Evolutionary conservation across 1,140 invertebrate genomes (phyloP).

Genomic region (Neodiprion fabricii): DNA sequence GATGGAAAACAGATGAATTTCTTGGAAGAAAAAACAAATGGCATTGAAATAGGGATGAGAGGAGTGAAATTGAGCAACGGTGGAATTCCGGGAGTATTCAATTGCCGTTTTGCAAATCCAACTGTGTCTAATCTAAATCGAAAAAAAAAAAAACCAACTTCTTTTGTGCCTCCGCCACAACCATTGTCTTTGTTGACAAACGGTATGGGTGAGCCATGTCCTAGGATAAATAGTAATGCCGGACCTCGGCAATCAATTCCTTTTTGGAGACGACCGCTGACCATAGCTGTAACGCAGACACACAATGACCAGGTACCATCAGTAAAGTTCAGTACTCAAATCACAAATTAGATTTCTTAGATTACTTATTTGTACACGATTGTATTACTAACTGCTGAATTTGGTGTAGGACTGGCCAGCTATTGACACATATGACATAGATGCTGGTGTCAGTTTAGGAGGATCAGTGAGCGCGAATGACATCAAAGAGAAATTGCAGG

Average conservation of each 20-base stretch:
- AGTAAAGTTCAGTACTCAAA: background rate
- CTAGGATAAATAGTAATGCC: slow-evolving; percentile 45
- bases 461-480: slow-evolving; percentile 75
- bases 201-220: slow-evolving; percentile 45
- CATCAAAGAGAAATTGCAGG: slow-evolving; percentile 85
- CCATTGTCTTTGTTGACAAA: slow-evolving; percentile 32
- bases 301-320: slow-evolving; percentile 30
- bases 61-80: slow-evolving; percentile 57
- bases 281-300: slow-evolving; percentile 58
- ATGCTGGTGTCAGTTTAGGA: slow-evolving; percentile 76
- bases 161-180: slow-evolving; percentile 74
- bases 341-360: no score
- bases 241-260: slow-evolving; percentile 64
- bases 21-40: slow-evolving; percentile 48
- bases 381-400: background rate
- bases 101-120: slow-evolving; percentile 84
- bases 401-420: slow-evolving; percentile 65
- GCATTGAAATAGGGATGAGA: slow-evolving; percentile 38
- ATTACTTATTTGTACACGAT: slow-evolving; percentile 12
- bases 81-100: slow-evolving; percentile 86
- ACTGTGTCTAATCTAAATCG: slow-evolving; percentile 67
- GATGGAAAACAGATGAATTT: slow-evolving; percentile 52
- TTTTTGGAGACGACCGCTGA: slow-evolving; percentile 82
- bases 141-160: slow-evolving; percentile 90
- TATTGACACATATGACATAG: slow-evolving; percentile 47